A percentile compares a stretch with the other conserved stretches of the same genome.
Evolutionary conservation across 2,888 invertebrate genomes (phyloP).

Genomic region (Calameuta idolon): DNA sequence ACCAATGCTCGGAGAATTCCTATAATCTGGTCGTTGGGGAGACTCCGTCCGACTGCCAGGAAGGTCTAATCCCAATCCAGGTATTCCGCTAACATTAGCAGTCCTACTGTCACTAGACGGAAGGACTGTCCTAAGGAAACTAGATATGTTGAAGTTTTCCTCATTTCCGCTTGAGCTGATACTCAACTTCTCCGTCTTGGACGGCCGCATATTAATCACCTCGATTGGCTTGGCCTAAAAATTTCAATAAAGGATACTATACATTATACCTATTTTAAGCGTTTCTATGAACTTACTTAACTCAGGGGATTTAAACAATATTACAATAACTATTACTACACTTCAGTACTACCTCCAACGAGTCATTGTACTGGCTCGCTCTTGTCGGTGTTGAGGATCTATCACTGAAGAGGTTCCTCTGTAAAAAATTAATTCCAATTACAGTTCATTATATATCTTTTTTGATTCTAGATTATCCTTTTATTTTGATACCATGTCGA

Average conservation of each 20-base stretch:
- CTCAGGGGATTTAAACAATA: background rate
- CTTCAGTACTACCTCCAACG: constrained; percentile 52
- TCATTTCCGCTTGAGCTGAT: constrained; percentile 47
- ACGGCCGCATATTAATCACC: constrained; percentile 71
- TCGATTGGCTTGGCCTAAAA: constrained; percentile 70
- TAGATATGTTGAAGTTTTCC: constrained; percentile 72
- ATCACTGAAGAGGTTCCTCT: constrained; percentile 64
- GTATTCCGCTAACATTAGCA: constrained; percentile 53
- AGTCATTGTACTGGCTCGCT: constrained; percentile 56
- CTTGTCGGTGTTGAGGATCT: constrained; percentile 52
- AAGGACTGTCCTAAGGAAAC: constrained; percentile 71
- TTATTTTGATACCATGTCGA: constrained; percentile 65
- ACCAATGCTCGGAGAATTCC: constrained; percentile 69
- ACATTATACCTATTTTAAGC: background rate
- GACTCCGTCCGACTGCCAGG: constrained; percentile 45
- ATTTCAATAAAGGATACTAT: constrained; percentile 11
- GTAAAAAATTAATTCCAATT: constrained; percentile 27
- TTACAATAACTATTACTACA: background rate
- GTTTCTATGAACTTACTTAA: background rate
- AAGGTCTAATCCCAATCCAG: constrained; percentile 60
- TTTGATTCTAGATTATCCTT: background rate
- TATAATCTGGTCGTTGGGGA: constrained; percentile 54
- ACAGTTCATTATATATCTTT: constrained; percentile 1
- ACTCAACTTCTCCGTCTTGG: constrained; percentile 41
- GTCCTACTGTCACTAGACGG: constrained; percentile 65